These are phyloP conservation scores for Xylocopa sonorina DNA, from an alignment of 1,140 invertebrate genomes.

Conservation along the genomic window DNA sequence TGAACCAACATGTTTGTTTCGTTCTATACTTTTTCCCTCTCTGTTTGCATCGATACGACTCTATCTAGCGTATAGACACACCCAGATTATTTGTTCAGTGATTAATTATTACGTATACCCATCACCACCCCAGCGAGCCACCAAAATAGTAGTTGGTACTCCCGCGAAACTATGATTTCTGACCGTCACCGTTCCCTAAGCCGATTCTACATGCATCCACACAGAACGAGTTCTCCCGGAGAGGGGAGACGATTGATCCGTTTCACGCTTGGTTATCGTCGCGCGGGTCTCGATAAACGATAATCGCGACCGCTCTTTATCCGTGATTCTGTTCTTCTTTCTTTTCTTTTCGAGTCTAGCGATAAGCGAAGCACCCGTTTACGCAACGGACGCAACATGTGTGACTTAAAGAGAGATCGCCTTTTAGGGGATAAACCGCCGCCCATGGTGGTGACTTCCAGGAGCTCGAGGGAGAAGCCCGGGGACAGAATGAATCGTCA, in stretches of 20 bases:
- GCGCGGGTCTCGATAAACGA: background rate
- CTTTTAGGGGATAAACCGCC: slow-evolving; percentile 79
- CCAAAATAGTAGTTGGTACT: slow-evolving; percentile 20
- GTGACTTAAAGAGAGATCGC: slow-evolving; percentile 62
- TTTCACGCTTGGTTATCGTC: too few species aligned
- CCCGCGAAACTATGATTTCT: background rate
- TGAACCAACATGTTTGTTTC: slow-evolving; percentile 37
- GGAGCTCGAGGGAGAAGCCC: slow-evolving; percentile 82
- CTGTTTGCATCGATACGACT: slow-evolving; percentile 34
- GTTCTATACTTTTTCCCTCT: slow-evolving; percentile 10
- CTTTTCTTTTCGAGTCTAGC: slow-evolving; percentile 43
- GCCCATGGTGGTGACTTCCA: slow-evolving; percentile 68
- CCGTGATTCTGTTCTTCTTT: background rate
- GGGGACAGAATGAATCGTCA: slow-evolving; percentile 88
- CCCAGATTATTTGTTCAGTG: slow-evolving; percentile 9
- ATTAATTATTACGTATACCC: slow-evolving; percentile 5
- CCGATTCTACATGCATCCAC: background rate
- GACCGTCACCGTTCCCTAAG: background rate
- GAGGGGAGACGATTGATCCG: too few species aligned
- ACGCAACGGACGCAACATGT: slow-evolving; percentile 37
- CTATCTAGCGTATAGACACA: slow-evolving; percentile 24
- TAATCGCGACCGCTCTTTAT: slow-evolving; percentile 12
- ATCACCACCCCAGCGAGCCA: background rate
- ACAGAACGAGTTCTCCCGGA: background rate
- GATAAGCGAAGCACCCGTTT: slow-evolving; percentile 44